These are phyloP conservation scores for Sturmia bella DNA, from an alignment of 2,888 invertebrate species.

Conservation along the genomic window DNA sequence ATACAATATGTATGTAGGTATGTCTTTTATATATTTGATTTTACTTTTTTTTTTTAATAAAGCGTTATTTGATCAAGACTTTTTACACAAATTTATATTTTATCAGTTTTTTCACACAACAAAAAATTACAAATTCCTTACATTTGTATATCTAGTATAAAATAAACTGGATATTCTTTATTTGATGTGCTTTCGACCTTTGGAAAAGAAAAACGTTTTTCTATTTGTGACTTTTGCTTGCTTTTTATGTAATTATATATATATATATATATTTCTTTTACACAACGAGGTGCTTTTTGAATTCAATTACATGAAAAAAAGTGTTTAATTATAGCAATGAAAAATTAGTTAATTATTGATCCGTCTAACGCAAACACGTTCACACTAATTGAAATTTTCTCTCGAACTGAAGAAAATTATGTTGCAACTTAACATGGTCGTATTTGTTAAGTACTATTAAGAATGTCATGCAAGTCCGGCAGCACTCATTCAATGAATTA, in stretches of 20 bases:
- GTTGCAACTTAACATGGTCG: constrained; percentile 36
- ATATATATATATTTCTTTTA: no score
- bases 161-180: constrained; percentile 9
- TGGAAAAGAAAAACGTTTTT: constrained; percentile 29
- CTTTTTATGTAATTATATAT: constrained; percentile 59
- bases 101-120: background rate
- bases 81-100: constrained; percentile 11
- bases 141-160: constrained; percentile 29
- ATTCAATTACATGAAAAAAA: constrained; percentile 36
- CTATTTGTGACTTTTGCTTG: constrained; percentile 46
- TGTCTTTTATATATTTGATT: constrained; percentile 1
- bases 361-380: constrained; percentile 50
- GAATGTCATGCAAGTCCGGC: constrained; percentile 7
- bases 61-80: constrained; percentile 4
- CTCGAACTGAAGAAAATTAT: constrained; percentile 56
- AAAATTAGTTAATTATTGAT: constrained; percentile 27
- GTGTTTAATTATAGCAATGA: constrained; percentile 62
- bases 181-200: constrained; percentile 36
- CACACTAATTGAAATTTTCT: constrained; percentile 51
- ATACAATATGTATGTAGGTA: background rate
- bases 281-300: constrained; percentile 38
- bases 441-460: constrained; percentile 1
- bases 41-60: background rate
- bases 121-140: constrained; percentile 2
- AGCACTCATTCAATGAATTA: background rate